phyloP scores from a whole-genome alignment of 2,113 vertebrate species.

The Aegithalos caudatus region DNA sequence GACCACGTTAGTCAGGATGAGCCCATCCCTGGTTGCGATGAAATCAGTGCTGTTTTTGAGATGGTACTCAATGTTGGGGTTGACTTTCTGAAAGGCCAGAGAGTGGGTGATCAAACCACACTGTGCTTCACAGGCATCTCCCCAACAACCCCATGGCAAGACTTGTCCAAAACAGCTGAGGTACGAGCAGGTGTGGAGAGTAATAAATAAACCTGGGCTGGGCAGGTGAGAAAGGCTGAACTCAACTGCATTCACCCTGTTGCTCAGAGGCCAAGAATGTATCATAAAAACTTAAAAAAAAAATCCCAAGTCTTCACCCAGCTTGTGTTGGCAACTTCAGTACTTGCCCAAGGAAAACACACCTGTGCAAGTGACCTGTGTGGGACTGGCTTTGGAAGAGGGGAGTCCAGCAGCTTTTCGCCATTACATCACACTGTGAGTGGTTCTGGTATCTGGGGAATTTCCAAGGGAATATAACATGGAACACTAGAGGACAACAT shows the following conservation, averaged over 20 bases:
- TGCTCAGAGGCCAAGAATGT: neutral
- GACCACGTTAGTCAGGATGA: slow-evolving; percentile 75
- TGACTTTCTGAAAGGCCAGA: slow-evolving; percentile 75
- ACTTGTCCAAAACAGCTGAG: neutral
- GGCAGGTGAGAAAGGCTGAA: neutral
- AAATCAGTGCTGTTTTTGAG: slow-evolving; percentile 83
- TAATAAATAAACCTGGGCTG: neutral
- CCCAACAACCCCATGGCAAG: neutral
- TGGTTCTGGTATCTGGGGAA: neutral
- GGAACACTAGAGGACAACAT: neutral
- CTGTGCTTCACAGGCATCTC: neutral
- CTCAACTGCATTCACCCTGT: neutral
- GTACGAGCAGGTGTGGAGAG: fast-evolving
- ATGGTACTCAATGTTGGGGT: slow-evolving; percentile 79
- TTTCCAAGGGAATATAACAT: neutral
- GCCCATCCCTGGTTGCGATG: slow-evolving; percentile 76
- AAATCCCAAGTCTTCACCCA: neutral
- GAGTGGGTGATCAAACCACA: neutral
- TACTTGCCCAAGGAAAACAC: neutral
- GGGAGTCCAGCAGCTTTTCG: neutral
- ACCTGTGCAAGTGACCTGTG: neutral
- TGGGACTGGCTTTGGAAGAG: neutral
- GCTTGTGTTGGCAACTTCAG: neutral
- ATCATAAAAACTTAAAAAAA: neutral
- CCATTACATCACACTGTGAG: neutral